phyloP scores from a whole-genome alignment of 2,888 invertebrate genomes.

The Apamea anceps region DNA sequence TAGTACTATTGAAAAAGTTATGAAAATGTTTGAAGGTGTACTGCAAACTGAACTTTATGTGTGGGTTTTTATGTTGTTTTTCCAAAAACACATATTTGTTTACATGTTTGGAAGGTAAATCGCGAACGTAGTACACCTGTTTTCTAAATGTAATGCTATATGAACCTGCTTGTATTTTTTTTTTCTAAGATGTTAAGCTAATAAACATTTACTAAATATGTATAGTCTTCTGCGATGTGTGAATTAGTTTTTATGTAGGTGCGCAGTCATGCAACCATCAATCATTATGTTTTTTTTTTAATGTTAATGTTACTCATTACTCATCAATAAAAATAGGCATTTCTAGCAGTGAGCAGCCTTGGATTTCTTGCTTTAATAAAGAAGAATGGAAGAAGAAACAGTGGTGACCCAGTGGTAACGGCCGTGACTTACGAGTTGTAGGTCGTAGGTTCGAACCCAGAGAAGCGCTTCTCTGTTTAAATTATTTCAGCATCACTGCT shows the following conservation, averaged over 20 bases:
- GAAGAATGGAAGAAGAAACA: not conserved
- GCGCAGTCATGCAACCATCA: not conserved
- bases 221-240: not conserved
- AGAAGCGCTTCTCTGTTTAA: too few species aligned
- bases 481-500: too few species aligned
- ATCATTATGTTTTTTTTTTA: not conserved
- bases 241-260: not conserved
- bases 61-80: not conserved
- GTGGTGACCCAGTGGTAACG: too few species aligned
- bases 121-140: slow-evolving; percentile 15
- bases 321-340: not conserved
- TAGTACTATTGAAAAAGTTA: not conserved
- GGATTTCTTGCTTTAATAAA: not conserved
- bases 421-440: too few species aligned
- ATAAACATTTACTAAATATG: not conserved
- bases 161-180: not conserved
- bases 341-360: not conserved
- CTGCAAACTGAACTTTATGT: not conserved
- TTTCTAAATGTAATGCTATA: slow-evolving; percentile 1
- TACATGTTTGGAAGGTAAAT: not conserved
- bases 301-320: not conserved
- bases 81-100: not conserved
- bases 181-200: not conserved
- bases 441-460: too few species aligned
- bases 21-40: not conserved